These are phyloP conservation scores for Nibea albiflora DNA, from an alignment of 2,113 vertebrate genomes.

Conservation along the genomic window DNA sequence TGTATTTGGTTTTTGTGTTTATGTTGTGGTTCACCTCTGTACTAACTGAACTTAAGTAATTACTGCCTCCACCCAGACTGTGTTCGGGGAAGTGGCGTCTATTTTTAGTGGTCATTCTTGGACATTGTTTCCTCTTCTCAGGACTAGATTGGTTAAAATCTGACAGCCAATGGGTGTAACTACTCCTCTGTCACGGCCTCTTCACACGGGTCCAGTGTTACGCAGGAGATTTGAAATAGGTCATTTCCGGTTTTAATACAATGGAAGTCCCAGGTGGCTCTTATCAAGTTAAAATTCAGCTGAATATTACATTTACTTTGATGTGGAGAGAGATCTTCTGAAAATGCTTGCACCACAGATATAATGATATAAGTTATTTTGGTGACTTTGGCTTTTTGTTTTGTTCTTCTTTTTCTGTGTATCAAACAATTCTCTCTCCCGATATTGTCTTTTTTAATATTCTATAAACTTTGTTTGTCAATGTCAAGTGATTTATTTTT, in stretches of 20 bases:
- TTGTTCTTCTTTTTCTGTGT: neutral
- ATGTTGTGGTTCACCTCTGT: neutral
- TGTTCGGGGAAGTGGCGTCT: constrained; percentile 45
- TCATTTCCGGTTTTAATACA: neutral
- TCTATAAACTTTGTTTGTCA: neutral
- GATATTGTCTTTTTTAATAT: neutral
- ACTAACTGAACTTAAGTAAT: constrained; percentile 20
- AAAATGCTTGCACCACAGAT: neutral
- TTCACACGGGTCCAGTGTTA: neutral
- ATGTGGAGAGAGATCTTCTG: neutral
- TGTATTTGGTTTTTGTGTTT: constrained; percentile 1
- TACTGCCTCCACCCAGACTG: neutral
- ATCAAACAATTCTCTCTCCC: too few relatives aligned
- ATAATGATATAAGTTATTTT: neutral
- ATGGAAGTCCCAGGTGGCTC: neutral
- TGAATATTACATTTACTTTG: neutral
- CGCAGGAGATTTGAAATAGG: neutral
- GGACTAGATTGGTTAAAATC: constrained; percentile 3
- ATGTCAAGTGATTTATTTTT: neutral
- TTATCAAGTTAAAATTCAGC: neutral
- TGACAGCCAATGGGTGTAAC: neutral
- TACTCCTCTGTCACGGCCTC: neutral
- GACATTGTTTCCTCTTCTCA: constrained; percentile 36
- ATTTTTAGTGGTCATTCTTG: constrained; percentile 51
- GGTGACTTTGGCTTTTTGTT: neutral